These are phyloP conservation scores for Stenoptilia bipunctidactyla DNA, from an alignment of 2,888 invertebrate species.

Conservation along the genomic window DNA sequence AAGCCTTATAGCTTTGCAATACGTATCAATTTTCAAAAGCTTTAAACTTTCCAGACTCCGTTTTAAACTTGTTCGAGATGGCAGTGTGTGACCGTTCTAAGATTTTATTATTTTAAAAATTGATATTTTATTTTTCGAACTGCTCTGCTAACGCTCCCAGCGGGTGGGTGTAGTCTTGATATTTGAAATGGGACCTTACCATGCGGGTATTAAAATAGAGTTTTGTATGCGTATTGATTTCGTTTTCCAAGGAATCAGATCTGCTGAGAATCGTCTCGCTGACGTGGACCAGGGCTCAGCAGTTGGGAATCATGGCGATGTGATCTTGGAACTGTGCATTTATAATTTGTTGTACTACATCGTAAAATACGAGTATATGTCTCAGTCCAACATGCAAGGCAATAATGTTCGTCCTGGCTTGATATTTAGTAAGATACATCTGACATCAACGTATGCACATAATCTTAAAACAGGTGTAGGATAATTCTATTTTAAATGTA, in stretches of 20 bases:
- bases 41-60: slow-evolving; percentile 10
- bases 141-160: slow-evolving; percentile 61
- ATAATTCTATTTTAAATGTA: too few species aligned
- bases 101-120: slow-evolving; percentile 67
- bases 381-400: too few species aligned
- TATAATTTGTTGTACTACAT: neutral
- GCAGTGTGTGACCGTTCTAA: slow-evolving; percentile 61
- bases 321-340: neutral
- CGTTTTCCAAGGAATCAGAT: slow-evolving; percentile 49
- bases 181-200: slow-evolving; percentile 26
- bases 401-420: too few species aligned
- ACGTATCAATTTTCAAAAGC: slow-evolving; percentile 28
- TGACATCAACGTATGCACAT: too few species aligned
- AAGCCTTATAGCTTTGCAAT: slow-evolving; percentile 23
- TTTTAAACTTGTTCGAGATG: slow-evolving; percentile 17
- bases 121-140: slow-evolving; percentile 65
- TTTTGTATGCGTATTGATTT: slow-evolving; percentile 16
- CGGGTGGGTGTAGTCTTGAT: slow-evolving; percentile 34
- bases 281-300: neutral
- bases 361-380: too few species aligned
- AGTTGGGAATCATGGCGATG: neutral
- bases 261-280: slow-evolving; percentile 9
- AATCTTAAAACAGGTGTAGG: too few species aligned
- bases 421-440: too few species aligned
- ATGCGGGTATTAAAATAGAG: slow-evolving; percentile 21